Percentiles rank a stretch among this genome's conserved stretches.
These are phyloP conservation scores for Takifugu rubripes DNA, from an alignment of 2,797 vertebrate genomes.

Conservation along the genomic window DNA sequence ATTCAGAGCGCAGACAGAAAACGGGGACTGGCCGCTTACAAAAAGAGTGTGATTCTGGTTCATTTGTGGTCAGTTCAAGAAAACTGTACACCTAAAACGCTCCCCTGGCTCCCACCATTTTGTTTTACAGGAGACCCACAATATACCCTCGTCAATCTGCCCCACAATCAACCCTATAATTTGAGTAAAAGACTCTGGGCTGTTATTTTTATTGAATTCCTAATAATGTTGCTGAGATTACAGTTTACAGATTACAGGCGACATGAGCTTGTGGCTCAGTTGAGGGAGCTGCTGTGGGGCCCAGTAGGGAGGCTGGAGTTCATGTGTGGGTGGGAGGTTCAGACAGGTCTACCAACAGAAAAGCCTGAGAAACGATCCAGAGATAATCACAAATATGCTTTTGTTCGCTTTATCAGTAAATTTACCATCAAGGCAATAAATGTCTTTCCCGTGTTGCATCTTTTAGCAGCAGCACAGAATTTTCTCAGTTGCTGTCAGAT, in stretches of 20 bases:
- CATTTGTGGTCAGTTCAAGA: constrained; percentile 59
- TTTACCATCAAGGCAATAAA: too few relatives aligned
- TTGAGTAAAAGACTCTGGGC: constrained; percentile 63
- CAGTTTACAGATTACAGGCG: constrained; percentile 42
- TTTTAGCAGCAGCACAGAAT: too few relatives aligned
- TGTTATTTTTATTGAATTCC: constrained; percentile 71
- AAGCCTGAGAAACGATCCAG: too few relatives aligned
- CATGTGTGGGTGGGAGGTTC: constrained; percentile 8
- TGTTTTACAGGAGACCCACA: constrained; percentile 42
- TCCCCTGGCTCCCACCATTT: constrained; percentile 12
- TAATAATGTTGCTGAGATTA: constrained; percentile 65
- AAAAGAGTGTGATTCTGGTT: constrained; percentile 46
- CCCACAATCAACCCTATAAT: constrained; percentile 63
- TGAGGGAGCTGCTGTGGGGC: constrained; percentile 49
- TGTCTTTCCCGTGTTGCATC: too few relatives aligned
- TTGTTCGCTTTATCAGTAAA: too few relatives aligned
- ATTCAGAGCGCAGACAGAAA: constrained; percentile 23
- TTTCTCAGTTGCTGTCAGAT: not conserved
- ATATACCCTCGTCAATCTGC: constrained; percentile 25
- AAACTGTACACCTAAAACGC: too few relatives aligned
- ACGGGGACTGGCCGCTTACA: constrained; percentile 36
- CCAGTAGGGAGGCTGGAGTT: constrained; percentile 37
- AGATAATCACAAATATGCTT: too few relatives aligned
- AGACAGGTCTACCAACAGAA: not conserved
- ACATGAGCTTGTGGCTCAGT: constrained; percentile 38